These are phyloP conservation scores for Crocidura indochinensis DNA, from an alignment of 2,797 vertebrate species.

Conservation along the genomic window DNA sequence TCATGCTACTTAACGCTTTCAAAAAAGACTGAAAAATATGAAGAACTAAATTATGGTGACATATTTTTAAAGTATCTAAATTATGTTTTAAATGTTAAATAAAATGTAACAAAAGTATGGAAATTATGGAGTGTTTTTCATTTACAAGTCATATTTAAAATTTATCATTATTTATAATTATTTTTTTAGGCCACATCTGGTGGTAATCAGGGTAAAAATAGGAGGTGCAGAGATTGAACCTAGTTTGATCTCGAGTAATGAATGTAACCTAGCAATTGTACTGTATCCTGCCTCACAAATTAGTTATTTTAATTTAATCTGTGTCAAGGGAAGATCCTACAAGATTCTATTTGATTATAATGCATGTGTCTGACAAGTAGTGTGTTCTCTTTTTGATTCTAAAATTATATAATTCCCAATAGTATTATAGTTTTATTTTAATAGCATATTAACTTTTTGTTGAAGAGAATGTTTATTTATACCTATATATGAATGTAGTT, in stretches of 20 bases:
- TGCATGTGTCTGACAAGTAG: background rate
- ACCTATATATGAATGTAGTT: background rate
- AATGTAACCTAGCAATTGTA: too few species aligned
- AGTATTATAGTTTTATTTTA: background rate
- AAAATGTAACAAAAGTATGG: slow-evolving; percentile 14
- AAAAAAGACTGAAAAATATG: slow-evolving; percentile 25
- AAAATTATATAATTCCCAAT: background rate
- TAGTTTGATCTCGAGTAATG: too few species aligned
- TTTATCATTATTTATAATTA: too few species aligned
- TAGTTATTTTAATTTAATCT: background rate
- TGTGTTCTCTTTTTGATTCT: background rate
- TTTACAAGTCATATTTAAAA: background rate
- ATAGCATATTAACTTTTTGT: background rate
- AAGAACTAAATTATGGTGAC: slow-evolving; percentile 38
- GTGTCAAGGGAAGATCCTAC: too few species aligned
- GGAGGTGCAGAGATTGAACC: too few species aligned
- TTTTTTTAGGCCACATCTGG: too few species aligned
- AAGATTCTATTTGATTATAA: background rate
- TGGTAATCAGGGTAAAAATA: too few species aligned
- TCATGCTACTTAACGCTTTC: background rate
- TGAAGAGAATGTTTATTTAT: background rate
- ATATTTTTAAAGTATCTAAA: slow-evolving; percentile 48
- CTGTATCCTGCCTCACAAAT: background rate
- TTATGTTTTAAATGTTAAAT: slow-evolving; percentile 37
- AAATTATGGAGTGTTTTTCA: background rate